Evolutionary conservation across 2,797 vertebrate genomes (phyloP).

Genomic region (Aratinga solstitialis): DNA sequence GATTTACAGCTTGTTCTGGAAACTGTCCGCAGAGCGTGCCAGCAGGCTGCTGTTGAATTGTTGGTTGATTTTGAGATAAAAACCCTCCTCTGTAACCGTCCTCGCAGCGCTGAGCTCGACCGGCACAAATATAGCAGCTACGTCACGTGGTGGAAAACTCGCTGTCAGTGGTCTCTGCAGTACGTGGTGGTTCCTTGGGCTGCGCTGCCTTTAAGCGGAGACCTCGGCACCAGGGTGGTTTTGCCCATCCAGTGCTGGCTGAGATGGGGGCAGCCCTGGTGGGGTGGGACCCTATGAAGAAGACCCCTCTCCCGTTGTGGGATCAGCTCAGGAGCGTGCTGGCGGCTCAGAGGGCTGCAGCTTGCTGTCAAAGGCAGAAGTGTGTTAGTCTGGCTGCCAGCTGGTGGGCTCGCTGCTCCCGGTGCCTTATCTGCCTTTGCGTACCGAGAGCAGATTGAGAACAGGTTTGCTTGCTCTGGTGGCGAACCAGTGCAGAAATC

Average conservation of each 20-base stretch:
- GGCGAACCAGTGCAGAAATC: neutral
- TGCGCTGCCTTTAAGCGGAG: neutral
- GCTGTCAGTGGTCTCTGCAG: neutral
- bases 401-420: accelerated
- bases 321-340: accelerated
- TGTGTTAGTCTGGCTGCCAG: neutral
- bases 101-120: neutral
- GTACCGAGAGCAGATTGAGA: neutral
- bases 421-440: neutral
- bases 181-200: neutral
- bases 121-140: neutral
- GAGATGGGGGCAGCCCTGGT: neutral
- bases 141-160: neutral
- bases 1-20: neutral
- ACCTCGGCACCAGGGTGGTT: accelerated
- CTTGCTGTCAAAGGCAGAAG: neutral
- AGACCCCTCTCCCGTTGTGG: accelerated
- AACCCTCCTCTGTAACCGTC: neutral
- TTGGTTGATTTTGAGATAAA: neutral
- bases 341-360: neutral
- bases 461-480: neutral
- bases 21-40: accelerated
- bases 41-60: neutral
- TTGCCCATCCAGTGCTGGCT: neutral
- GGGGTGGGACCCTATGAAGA: neutral